phyloP scores from a whole-genome alignment of 2,888 invertebrate genomes.

The Agrilus mali region DNA sequence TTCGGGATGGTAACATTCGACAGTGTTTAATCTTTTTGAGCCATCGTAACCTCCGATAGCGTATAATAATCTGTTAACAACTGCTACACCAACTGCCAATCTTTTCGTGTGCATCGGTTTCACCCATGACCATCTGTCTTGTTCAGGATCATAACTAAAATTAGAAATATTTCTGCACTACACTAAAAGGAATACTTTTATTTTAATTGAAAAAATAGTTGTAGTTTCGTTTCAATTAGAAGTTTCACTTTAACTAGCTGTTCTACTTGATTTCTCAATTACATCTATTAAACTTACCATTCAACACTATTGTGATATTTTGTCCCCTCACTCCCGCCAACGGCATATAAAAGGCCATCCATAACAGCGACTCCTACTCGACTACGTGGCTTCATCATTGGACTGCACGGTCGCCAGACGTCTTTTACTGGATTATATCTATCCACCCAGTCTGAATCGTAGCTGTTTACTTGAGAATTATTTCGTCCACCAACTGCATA shows the following conservation, averaged over 20 bases:
- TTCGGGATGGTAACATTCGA: constrained; percentile 90
- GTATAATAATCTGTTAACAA: constrained; percentile 55
- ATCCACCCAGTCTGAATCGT: constrained; percentile 82
- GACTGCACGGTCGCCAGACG: constrained; percentile 75
- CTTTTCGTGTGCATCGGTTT: constrained; percentile 65
- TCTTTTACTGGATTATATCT: constrained; percentile 76
- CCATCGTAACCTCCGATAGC: constrained; percentile 90
- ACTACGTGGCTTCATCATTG: constrained; percentile 79
- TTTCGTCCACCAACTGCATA: constrained; percentile 90
- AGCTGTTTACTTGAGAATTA: constrained; percentile 77
- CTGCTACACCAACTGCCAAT: constrained; percentile 68
- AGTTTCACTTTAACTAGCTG: too few species aligned
- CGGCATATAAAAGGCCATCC: constrained; percentile 82
- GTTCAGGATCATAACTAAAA: constrained; percentile 72
- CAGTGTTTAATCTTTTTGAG: constrained; percentile 56
- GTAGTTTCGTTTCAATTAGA: too few species aligned
- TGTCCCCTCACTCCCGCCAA: constrained; percentile 79
- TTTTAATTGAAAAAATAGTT: too few species aligned
- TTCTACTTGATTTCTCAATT: too few species aligned
- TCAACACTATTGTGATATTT: constrained; percentile 83
- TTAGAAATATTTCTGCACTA: too few species aligned
- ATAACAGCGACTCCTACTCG: constrained; percentile 89
- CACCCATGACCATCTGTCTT: constrained; percentile 67
- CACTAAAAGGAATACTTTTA: too few species aligned
- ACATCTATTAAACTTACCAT: constrained; percentile 65